These are phyloP conservation scores for Arge pagana DNA, from an alignment of 2,888 invertebrate genomes.

Conservation along the genomic window DNA sequence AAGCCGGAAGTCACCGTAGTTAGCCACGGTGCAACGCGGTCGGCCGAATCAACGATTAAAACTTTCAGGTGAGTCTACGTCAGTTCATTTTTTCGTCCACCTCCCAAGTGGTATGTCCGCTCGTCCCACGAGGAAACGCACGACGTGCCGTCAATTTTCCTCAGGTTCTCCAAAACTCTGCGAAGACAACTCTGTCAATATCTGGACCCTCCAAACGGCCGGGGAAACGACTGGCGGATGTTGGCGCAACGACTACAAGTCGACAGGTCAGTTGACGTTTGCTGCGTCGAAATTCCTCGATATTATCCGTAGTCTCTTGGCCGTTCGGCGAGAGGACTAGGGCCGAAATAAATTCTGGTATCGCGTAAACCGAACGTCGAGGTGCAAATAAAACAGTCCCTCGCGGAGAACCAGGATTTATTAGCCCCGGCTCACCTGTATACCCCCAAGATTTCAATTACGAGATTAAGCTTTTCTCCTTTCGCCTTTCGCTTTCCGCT, in stretches of 20 bases:
- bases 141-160: no score
- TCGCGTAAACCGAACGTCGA: not conserved
- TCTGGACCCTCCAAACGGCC: slow-evolving; percentile 82
- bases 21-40: slow-evolving; percentile 38
- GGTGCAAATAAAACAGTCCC: not conserved
- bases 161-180: slow-evolving; percentile 56
- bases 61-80: slow-evolving; percentile 39
- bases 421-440: not conserved
- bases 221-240: slow-evolving; percentile 93
- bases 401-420: not conserved
- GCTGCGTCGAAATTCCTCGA: no score
- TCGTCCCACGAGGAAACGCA: no score
- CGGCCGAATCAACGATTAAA: slow-evolving; percentile 41
- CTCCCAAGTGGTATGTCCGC: no score
- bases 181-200: slow-evolving; percentile 76
- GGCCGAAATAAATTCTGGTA: slow-evolving; percentile 6
- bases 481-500: not conserved
- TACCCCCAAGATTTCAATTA: slow-evolving; percentile 14
- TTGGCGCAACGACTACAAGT: slow-evolving; percentile 86
- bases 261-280: slow-evolving; percentile 65
- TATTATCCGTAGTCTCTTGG: not conserved
- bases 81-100: not conserved
- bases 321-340: not conserved
- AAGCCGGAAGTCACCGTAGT: slow-evolving; percentile 36
- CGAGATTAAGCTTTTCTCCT: slow-evolving; percentile 6